Percentiles rank a stretch among this genome's conserved stretches.
phyloP scores from a whole-genome alignment of 2,888 invertebrate species.

The Osmoderma eremita region DNA sequence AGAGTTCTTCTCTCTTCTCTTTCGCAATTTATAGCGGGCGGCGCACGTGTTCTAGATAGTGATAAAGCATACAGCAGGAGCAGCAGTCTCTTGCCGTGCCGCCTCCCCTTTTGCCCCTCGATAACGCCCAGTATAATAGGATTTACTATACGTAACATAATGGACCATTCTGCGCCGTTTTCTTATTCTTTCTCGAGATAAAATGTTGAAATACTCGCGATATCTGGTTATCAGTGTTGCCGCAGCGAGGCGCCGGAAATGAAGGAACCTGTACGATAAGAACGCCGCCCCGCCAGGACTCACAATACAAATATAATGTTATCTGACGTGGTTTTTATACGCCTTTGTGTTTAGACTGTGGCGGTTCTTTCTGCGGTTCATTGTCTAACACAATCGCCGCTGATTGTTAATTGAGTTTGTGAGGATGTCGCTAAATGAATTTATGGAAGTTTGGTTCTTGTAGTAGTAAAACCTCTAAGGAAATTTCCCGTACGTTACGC shows the following conservation, averaged over 20 bases:
- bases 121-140: constrained; percentile 66
- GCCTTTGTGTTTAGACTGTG: constrained; percentile 59
- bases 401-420: constrained; percentile 63
- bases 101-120: constrained; percentile 51
- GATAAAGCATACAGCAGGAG: constrained; percentile 59
- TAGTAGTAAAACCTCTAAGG: constrained; percentile 47
- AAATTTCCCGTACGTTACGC: constrained; percentile 38
- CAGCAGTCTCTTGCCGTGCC: constrained; percentile 28
- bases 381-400: constrained; percentile 61
- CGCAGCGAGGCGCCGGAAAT: constrained; percentile 63
- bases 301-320: constrained; percentile 63
- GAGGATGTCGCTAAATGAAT: constrained; percentile 59
- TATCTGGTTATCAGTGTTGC: constrained; percentile 65
- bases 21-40: constrained; percentile 59
- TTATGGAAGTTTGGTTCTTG: constrained; percentile 55
- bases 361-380: constrained; percentile 57
- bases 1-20: constrained; percentile 47
- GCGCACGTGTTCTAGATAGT: constrained; percentile 63
- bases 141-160: constrained; percentile 66
- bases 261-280: constrained; percentile 65
- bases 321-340: constrained; percentile 59
- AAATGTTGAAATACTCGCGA: constrained; percentile 64
- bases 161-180: constrained; percentile 66
- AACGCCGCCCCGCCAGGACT: constrained; percentile 55
- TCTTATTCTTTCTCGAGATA: constrained; percentile 66